Conservation (phyloP, 2,888 invertebrate species). For the Caenorhabditis sp. region DNA sequence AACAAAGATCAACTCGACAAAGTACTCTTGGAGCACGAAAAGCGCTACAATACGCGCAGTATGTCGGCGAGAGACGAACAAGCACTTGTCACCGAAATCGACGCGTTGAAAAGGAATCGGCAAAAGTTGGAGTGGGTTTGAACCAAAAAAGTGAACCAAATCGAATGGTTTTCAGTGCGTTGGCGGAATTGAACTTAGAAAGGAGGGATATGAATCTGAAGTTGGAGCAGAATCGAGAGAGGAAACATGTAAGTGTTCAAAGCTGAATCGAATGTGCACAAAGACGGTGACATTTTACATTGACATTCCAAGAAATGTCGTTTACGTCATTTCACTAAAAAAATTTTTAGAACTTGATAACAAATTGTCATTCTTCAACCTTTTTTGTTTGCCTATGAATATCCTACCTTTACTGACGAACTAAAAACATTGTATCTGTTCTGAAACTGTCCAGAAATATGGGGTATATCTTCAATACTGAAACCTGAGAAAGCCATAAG, state of each 20-base stretch:
- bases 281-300: too few species aligned
- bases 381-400: too few species aligned
- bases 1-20: conserved; percentile 45
- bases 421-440: too few species aligned
- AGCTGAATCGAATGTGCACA: too few species aligned
- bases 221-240: conserved; percentile 13
- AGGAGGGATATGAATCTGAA: conserved; percentile 9
- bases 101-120: conserved; percentile 40
- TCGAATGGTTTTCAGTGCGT: conserved; percentile 34
- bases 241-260: conserved; percentile 21
- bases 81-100: conserved; percentile 60
- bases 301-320: too few species aligned
- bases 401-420: too few species aligned
- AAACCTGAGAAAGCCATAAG: background rate
- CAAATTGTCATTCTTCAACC: too few species aligned
- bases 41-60: conserved; percentile 54
- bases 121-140: conserved; percentile 38
- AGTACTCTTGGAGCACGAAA: conserved; percentile 45
- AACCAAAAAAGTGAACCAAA: too few species aligned
- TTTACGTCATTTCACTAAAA: too few species aligned
- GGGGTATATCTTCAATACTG: too few species aligned
- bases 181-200: conserved; percentile 25
- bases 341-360: too few species aligned
- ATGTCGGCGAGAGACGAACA: conserved; percentile 63
- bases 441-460: too few species aligned